Evolutionary conservation across 2,797 vertebrate genomes (phyloP).

Genomic region (Echeneis naucrates): DNA sequence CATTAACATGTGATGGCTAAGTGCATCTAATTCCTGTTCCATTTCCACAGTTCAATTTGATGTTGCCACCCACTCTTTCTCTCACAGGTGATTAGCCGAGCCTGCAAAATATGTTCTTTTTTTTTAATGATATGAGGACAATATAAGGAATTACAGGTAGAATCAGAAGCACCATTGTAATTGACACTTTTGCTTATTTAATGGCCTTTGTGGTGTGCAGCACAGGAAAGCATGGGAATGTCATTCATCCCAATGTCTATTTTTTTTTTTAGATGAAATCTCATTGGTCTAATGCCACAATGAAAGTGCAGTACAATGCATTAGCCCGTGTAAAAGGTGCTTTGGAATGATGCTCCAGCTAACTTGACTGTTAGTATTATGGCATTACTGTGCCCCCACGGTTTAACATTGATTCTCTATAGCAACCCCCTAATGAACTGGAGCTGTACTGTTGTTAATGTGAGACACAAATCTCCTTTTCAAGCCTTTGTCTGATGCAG

Average conservation of each 20-base stretch:
- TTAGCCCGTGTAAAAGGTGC: conserved; percentile 9
- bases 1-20: conserved; percentile 86
- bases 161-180: conserved; percentile 63
- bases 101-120: conserved; percentile 73
- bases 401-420: conserved; percentile 36
- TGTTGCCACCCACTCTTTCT: conserved; percentile 81
- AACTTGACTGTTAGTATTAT: conserved; percentile 9
- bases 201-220: conserved; percentile 54
- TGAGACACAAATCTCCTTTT: conserved; percentile 51
- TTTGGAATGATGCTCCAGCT: conserved; percentile 17
- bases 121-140: conserved; percentile 78
- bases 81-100: conserved; percentile 78
- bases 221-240: conserved; percentile 34
- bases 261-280: conserved; percentile 17
- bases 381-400: conserved; percentile 11
- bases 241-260: conserved; percentile 19
- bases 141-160: conserved; percentile 62
- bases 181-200: conserved; percentile 69
- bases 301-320: conserved; percentile 25
- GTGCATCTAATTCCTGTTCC: conserved; percentile 85
- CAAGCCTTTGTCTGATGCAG: conserved; percentile 54
- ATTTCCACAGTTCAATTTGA: conserved; percentile 82
- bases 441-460: conserved; percentile 31
- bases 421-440: conserved; percentile 29
- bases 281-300: conserved; percentile 11